Evolutionary conservation across 2,113 vertebrate species (phyloP).

Genomic region (Plecotus auritus): DNA sequence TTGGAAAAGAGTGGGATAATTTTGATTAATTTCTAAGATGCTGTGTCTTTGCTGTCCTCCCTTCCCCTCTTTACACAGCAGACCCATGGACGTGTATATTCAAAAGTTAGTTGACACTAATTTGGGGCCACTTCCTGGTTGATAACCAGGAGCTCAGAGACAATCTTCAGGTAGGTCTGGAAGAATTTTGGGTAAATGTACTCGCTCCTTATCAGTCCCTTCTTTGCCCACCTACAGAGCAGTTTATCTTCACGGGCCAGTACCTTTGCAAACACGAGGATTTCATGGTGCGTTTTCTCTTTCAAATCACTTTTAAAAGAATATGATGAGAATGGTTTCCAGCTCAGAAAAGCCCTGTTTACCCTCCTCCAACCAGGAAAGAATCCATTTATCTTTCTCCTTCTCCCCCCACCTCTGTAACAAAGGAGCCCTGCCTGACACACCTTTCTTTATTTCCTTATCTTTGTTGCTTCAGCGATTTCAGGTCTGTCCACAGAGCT

Average conservation of each 20-base stretch:
- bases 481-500: not conserved
- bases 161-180: not conserved
- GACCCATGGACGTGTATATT: fast-evolving
- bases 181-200: slow-evolving; percentile 12
- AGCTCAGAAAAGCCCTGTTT: not conserved
- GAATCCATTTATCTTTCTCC: not conserved
- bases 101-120: not conserved
- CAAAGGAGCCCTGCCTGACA: not conserved
- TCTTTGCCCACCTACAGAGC: not conserved
- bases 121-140: not conserved
- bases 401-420: not conserved
- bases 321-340: not conserved
- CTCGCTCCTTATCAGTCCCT: slow-evolving; percentile 35
- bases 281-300: slow-evolving; percentile 42
- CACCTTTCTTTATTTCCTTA: not conserved
- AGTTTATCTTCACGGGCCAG: slow-evolving; percentile 33
- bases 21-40: slow-evolving; percentile 1
- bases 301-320: slow-evolving; percentile 42
- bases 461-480: not conserved
- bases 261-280: slow-evolving; percentile 31
- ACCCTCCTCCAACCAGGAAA: not conserved
- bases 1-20: not conserved
- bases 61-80: not conserved
- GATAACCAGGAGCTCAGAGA: slow-evolving; percentile 21
- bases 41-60: not conserved